These are phyloP conservation scores for Tromatobia lineatoria DNA, from an alignment of 2,888 invertebrate species.

Conservation along the genomic window DNA sequence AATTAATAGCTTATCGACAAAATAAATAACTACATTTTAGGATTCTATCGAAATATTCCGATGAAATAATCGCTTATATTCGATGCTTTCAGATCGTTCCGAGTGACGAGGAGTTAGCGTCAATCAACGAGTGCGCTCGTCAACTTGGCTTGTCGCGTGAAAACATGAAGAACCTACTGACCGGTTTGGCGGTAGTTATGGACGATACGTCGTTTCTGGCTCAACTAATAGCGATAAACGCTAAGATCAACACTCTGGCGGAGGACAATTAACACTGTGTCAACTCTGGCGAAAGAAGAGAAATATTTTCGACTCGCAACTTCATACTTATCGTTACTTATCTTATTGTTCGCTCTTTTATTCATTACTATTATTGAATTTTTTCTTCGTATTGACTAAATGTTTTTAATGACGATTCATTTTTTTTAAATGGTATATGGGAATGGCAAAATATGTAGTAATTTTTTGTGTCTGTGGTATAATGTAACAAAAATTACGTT, in stretches of 20 bases:
- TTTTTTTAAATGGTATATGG: constrained; percentile 9
- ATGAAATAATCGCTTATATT: background rate
- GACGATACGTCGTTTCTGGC: constrained; percentile 91
- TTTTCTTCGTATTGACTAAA: constrained; percentile 49
- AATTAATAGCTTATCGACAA: too few species aligned
- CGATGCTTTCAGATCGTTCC: constrained; percentile 76
- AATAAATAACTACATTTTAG: too few species aligned
- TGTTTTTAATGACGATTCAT: background rate
- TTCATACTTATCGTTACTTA: constrained; percentile 58
- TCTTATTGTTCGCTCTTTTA: constrained; percentile 58
- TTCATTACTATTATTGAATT: constrained; percentile 39
- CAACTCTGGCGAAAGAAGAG: constrained; percentile 60
- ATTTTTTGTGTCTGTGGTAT: constrained; percentile 1
- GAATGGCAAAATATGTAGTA: constrained; percentile 29
- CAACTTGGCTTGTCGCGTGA: constrained; percentile 90
- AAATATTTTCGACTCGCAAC: constrained; percentile 49
- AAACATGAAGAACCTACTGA: constrained; percentile 88
- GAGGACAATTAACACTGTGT: constrained; percentile 89
- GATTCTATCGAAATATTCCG: background rate
- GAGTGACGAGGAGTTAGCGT: constrained; percentile 86
- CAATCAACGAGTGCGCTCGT: constrained; percentile 90
- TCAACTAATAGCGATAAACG: constrained; percentile 93
- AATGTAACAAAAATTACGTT: background rate
- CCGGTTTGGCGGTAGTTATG: constrained; percentile 89
- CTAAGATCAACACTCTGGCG: constrained; percentile 92